These are phyloP conservation scores for Drosophila melanosoma DNA, from an alignment of 2,888 invertebrate species.

Conservation along the genomic window DNA sequence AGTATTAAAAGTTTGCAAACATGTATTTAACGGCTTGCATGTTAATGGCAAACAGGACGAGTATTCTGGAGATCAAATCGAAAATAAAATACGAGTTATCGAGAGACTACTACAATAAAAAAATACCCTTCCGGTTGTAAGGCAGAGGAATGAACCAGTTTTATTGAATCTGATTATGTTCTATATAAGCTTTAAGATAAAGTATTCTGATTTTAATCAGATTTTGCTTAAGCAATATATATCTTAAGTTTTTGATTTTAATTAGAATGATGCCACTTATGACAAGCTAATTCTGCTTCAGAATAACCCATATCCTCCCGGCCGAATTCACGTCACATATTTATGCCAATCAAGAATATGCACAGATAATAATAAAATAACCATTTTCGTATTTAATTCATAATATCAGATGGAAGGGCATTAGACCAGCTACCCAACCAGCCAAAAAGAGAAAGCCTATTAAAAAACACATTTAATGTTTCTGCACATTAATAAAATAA, in stretches of 20 bases:
- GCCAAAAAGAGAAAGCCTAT: slow-evolving; percentile 17
- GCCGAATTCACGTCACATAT: background rate
- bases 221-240: background rate
- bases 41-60: slow-evolving; percentile 34
- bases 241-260: background rate
- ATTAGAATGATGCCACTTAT: background rate
- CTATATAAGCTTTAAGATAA: background rate
- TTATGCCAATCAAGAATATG: background rate
- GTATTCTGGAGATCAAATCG: slow-evolving; percentile 26
- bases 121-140: background rate
- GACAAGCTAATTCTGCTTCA: background rate
- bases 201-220: background rate
- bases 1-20: slow-evolving; percentile 31
- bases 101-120: background rate
- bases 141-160: background rate
- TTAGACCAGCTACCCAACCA: background rate
- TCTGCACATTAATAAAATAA: slow-evolving; percentile 72
- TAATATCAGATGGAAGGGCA: slow-evolving; percentile 1
- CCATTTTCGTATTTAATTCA: slow-evolving; percentile 6
- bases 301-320: background rate
- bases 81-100: slow-evolving; percentile 2
- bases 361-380: background rate
- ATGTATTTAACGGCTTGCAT: slow-evolving; percentile 42
- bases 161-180: background rate
- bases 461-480: slow-evolving; percentile 57